Evolutionary conservation across 2,797 vertebrate species (phyloP).

Genomic region (Coranthus polyacanthus): DNA sequence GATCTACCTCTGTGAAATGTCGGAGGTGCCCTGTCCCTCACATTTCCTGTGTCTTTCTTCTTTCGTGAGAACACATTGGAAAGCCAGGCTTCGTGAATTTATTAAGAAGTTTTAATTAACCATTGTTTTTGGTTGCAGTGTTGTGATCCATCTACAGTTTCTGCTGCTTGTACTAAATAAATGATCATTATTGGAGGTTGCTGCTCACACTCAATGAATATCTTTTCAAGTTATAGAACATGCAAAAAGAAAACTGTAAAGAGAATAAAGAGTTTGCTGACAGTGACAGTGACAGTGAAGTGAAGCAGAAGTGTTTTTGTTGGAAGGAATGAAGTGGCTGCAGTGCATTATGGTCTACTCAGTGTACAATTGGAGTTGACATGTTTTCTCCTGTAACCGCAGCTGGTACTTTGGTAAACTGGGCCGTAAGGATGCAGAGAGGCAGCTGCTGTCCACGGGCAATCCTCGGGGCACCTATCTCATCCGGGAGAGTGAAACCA

Average conservation of each 20-base stretch:
- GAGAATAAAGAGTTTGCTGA: no score
- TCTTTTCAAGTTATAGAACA: no score
- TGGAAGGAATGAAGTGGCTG: not conserved
- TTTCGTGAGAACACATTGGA: no score
- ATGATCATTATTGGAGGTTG: not conserved
- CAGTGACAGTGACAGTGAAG: no score
- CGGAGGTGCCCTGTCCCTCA: not conserved
- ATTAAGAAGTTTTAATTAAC: no score
- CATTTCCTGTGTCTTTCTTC: not conserved
- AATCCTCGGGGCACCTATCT: conserved; percentile 95
- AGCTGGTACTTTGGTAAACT: conserved; percentile 99
- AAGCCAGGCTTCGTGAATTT: no score
- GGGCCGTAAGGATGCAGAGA: conserved; percentile 96
- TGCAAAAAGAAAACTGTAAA: no score
- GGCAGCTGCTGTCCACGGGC: conserved; percentile 93
- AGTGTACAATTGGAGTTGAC: no score
- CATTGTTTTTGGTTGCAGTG: not conserved
- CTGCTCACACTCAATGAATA: not conserved
- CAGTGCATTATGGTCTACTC: no score
- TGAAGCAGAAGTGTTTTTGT: no score
- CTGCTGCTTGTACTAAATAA: no score
- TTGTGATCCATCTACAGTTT: not conserved
- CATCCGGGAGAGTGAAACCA: conserved; percentile 97
- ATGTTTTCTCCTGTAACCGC: conserved; percentile 8
- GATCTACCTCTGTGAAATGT: conserved; percentile 15